phyloP scores from a whole-genome alignment of 1,140 invertebrate species.

The Leptonema lineaticorne region DNA sequence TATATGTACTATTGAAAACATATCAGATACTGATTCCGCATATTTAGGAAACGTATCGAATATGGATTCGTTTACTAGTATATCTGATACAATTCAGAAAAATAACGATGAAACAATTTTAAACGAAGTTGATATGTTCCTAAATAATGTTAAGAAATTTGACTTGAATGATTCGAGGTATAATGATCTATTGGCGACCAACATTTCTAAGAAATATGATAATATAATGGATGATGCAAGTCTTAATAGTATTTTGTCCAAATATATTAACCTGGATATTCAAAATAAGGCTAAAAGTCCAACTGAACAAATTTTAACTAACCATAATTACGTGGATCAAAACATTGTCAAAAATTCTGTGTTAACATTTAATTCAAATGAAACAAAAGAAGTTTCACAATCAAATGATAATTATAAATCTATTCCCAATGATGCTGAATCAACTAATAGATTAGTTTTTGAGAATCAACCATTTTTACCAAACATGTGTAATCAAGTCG shows the following conservation, averaged over 20 bases:
- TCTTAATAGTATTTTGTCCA: background rate
- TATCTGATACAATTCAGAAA: conserved; percentile 51
- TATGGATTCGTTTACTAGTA: conserved; percentile 53
- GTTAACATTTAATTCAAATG: background rate
- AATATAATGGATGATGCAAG: background rate
- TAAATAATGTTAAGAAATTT: conserved; percentile 42
- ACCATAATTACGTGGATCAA: background rate
- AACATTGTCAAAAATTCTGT: background rate
- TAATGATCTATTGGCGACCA: background rate
- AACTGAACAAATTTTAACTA: background rate
- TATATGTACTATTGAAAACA: background rate
- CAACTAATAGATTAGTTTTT: too few species aligned
- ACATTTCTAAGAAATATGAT: background rate
- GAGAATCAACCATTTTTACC: too few species aligned
- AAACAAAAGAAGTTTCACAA: background rate
- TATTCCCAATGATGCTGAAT: too few species aligned
- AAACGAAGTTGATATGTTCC: conserved; percentile 58
- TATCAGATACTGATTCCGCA: background rate
- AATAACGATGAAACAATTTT: conserved; percentile 53
- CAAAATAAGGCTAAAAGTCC: background rate
- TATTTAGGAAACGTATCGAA: conserved; percentile 44
- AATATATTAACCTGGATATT: background rate
- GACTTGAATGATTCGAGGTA: background rate
- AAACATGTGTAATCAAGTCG: background rate
- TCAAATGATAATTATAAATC: background rate